These are phyloP conservation scores for Stylophora pistillata DNA, from an alignment of 64 coral and sea anemone genomes.

Conservation along the genomic window DNA sequence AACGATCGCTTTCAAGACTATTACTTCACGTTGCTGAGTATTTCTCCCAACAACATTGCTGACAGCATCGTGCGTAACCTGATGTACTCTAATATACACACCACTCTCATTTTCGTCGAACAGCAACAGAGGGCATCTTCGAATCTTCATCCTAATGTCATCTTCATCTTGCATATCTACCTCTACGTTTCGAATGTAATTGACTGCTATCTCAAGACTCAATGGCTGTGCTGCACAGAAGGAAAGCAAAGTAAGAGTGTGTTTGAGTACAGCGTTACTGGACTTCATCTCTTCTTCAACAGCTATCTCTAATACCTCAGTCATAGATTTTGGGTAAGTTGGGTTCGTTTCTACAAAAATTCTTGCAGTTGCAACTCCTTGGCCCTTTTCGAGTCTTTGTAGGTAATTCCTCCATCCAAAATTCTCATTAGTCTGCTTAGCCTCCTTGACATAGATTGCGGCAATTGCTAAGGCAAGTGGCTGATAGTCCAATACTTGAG, in stretches of 20 bases:
- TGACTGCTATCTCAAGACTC: background rate
- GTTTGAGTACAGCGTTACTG: background rate
- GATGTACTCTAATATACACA: slow-evolving; percentile 2
- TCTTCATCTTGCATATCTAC: slow-evolving; percentile 18
- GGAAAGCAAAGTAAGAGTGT: slow-evolving; percentile 6
- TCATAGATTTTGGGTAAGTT: slow-evolving; percentile 7
- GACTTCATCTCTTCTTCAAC: background rate
- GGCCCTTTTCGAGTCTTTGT: background rate
- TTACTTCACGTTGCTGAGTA: no score
- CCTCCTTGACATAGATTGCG: slow-evolving; percentile 30
- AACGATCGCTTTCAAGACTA: no score
- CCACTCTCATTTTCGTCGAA: background rate
- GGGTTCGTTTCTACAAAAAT: background rate
- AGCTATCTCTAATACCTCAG: background rate
- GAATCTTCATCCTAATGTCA: background rate
- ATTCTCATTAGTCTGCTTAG: background rate
- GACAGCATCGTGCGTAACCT: slow-evolving; percentile 33
- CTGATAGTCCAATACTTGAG: slow-evolving; percentile 22
- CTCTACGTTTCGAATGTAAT: slow-evolving; percentile 16
- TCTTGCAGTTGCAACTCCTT: no score
- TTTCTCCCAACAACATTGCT: background rate
- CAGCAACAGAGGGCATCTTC: slow-evolving; percentile 17
- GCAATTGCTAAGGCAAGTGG: slow-evolving; percentile 39
- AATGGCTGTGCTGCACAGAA: slow-evolving; percentile 33
- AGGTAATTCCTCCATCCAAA: slow-evolving; percentile 20